Conservation (phyloP, 1,140 invertebrate genomes). For the Pollicipes pollicipes region DNA sequence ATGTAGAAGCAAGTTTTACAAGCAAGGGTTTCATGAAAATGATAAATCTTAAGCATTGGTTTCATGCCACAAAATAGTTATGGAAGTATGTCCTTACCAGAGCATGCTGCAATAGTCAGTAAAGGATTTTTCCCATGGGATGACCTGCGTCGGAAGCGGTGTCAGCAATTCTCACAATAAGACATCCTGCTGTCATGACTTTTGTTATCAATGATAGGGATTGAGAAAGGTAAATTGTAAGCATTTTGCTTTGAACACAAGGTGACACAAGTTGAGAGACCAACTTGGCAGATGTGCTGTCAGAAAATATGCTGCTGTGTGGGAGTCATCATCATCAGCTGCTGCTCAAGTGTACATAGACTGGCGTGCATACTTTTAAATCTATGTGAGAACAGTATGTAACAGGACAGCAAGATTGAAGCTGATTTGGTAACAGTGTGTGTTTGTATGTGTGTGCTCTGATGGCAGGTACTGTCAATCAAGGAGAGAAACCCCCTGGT, state of each 20-base stretch:
- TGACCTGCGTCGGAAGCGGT: constrained; percentile 12
- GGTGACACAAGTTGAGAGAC: neutral
- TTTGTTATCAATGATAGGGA: constrained; percentile 23
- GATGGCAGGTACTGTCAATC: constrained; percentile 11
- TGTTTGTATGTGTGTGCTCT: neutral
- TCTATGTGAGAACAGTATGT: too few species aligned
- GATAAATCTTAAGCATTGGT: neutral
- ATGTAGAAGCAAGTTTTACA: neutral
- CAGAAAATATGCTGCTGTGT: neutral
- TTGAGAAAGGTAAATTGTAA: constrained; percentile 17
- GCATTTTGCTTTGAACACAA: neutral
- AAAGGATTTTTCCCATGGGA: neutral
- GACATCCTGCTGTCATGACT: too few species aligned
- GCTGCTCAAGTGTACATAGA: too few species aligned
- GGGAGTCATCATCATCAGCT: neutral
- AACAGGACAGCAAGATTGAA: too few species aligned
- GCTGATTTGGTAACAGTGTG: too few species aligned
- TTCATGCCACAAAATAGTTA: neutral
- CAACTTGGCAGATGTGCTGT: neutral
- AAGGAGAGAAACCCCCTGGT: constrained; percentile 10
- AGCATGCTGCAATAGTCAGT: neutral
- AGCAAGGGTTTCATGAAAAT: too few species aligned
- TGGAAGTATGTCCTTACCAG: neutral
- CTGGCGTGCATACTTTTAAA: too few species aligned
- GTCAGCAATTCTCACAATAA: constrained; percentile 24